Percentiles rank a stretch among this genome's conserved stretches.
Evolutionary conservation across 1,140 invertebrate genomes (phyloP).

Genomic region (Drosophila navojoa): DNA sequence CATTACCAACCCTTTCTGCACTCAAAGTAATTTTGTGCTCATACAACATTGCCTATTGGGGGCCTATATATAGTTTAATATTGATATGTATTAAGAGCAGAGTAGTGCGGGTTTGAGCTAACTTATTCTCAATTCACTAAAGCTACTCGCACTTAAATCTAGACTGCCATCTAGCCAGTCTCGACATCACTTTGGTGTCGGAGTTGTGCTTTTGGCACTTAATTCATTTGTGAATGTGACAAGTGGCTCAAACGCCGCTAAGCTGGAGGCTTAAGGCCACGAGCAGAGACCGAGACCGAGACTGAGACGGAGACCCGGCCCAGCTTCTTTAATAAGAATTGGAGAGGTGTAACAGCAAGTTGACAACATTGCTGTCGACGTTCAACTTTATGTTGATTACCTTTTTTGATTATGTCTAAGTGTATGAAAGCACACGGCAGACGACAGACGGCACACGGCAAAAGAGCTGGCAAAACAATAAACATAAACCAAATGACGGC

Average conservation of each 20-base stretch:
- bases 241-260: constrained; percentile 54
- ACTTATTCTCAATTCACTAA: neutral
- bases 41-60: constrained; percentile 20
- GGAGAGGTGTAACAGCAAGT: constrained; percentile 52
- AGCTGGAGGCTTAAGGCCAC: constrained; percentile 33
- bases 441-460: constrained; percentile 50
- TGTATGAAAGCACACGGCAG: constrained; percentile 58
- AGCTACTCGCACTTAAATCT: neutral
- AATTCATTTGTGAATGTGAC: constrained; percentile 80
- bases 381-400: constrained; percentile 81
- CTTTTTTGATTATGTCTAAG: constrained; percentile 80
- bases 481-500: constrained; percentile 75
- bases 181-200: constrained; percentile 48
- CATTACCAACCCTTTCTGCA: constrained; percentile 54
- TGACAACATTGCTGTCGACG: constrained; percentile 66
- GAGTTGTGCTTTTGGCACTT: constrained; percentile 81
- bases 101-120: neutral
- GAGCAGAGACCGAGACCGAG: constrained; percentile 7
- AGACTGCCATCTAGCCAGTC: constrained; percentile 29
- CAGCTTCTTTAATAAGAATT: constrained; percentile 55
- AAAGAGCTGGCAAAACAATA: constrained; percentile 73
- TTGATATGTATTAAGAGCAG: neutral
- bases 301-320: constrained; percentile 6
- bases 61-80: no score
- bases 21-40: constrained; percentile 66